phyloP scores from a whole-genome alignment of 2,888 invertebrate genomes.

The Andrena minutula region DNA sequence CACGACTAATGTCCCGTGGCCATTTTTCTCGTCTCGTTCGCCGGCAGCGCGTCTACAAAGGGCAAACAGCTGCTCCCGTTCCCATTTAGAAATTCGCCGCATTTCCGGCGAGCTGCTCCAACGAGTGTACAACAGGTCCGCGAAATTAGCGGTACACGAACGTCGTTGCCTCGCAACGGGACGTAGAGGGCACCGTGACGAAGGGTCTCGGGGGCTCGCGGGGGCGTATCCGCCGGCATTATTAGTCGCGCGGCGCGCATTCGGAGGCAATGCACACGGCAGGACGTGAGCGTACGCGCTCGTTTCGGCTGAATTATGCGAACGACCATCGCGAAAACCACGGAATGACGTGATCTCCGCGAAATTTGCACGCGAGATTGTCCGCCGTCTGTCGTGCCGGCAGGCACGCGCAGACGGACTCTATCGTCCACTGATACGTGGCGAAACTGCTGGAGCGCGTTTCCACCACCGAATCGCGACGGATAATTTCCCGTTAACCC shows the following conservation, averaged over 20 bases:
- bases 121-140: slow-evolving; percentile 36
- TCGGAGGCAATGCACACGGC: slow-evolving; percentile 44
- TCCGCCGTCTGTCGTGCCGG: background rate
- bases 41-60: background rate
- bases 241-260: slow-evolving; percentile 41
- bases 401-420: slow-evolving; percentile 24
- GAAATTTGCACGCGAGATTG: slow-evolving; percentile 46
- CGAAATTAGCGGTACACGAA: slow-evolving; percentile 55
- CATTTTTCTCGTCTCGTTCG: slow-evolving; percentile 1
- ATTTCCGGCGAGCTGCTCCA: background rate
- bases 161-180: slow-evolving; percentile 25
- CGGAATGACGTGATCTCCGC: slow-evolving; percentile 63
- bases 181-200: background rate
- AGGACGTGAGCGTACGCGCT: slow-evolving; percentile 49
- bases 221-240: slow-evolving; percentile 39
- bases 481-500: slow-evolving; percentile 9
- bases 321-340: slow-evolving; percentile 58
- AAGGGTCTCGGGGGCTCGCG: background rate
- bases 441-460: slow-evolving; percentile 29
- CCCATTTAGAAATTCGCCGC: background rate
- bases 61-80: slow-evolving; percentile 1
- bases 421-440: slow-evolving; percentile 19
- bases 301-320: slow-evolving; percentile 64
- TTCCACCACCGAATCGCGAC: slow-evolving; percentile 31
- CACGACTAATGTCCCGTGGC: slow-evolving; percentile 22